A percentile compares a stretch with the other conserved stretches of the same genome.
phyloP scores from a whole-genome alignment of 2,797 vertebrate genomes.

The Chaenodraco wilsoni region DNA sequence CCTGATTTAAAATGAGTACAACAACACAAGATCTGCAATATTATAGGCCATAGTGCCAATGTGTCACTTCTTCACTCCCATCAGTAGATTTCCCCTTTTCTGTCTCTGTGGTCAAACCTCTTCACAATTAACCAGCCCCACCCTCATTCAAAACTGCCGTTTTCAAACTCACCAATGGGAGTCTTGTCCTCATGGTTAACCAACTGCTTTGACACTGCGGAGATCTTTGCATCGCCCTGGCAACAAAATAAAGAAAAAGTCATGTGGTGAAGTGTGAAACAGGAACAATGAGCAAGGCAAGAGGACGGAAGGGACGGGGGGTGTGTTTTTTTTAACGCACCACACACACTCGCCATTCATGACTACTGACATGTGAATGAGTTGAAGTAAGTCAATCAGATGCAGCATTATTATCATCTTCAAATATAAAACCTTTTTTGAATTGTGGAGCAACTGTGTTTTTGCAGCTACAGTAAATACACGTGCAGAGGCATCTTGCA shows the following conservation, averaged over 20 bases:
- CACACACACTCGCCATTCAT: slow-evolving; percentile 12
- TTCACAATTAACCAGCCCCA: slow-evolving; percentile 20
- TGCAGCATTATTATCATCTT: background rate
- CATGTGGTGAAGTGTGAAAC: slow-evolving; percentile 44
- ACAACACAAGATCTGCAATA: background rate
- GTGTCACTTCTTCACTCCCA: slow-evolving; percentile 1
- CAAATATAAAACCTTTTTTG: background rate
- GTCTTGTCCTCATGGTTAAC: slow-evolving; percentile 82
- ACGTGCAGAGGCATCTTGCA: background rate
- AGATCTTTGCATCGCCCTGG: slow-evolving; percentile 85
- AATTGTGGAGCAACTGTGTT: background rate
- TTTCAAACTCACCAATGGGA: slow-evolving; percentile 90
- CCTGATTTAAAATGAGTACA: background rate
- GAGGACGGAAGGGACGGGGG: slow-evolving; percentile 14
- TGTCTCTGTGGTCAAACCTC: slow-evolving; percentile 18
- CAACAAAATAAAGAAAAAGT: slow-evolving; percentile 71
- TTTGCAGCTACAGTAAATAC: background rate
- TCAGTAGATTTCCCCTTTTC: slow-evolving; percentile 30
- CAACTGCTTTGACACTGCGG: slow-evolving; percentile 63
- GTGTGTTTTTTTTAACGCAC: background rate
- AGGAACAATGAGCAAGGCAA: slow-evolving; percentile 35
- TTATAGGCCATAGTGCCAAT: no score
- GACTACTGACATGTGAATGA: slow-evolving; percentile 28
- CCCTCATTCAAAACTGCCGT: slow-evolving; percentile 6
- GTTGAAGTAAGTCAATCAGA: background rate